Evolutionary conservation across 2,797 vertebrate species (phyloP).

Genomic region (Pagetopsis macropterus): DNA sequence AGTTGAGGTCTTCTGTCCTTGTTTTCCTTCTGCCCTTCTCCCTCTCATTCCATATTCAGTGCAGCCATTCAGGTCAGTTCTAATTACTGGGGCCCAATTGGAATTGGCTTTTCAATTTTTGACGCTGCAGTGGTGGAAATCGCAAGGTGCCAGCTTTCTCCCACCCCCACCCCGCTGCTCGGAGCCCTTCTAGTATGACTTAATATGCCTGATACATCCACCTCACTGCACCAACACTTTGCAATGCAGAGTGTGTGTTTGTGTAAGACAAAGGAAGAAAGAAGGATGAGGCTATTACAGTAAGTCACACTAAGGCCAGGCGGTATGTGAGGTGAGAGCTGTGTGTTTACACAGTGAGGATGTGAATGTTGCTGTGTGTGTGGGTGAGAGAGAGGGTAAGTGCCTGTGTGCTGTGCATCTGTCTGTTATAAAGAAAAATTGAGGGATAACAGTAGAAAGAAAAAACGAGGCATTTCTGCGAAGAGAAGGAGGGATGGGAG

Average conservation of each 20-base stretch:
- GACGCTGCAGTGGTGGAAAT: conserved; percentile 76
- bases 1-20: conserved; percentile 65
- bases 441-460: conserved; percentile 18
- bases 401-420: not conserved
- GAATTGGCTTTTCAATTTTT: conserved; percentile 86
- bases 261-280: conserved; percentile 34
- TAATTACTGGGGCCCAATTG: conserved; percentile 82
- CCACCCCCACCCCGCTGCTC: conserved; percentile 33
- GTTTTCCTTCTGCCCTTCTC: conserved; percentile 58
- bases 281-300: conserved; percentile 54
- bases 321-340: conserved; percentile 18
- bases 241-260: conserved; percentile 55
- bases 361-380: not conserved
- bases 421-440: conserved; percentile 16
- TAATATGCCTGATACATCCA: conserved; percentile 79
- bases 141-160: conserved; percentile 47
- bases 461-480: conserved; percentile 41
- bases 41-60: conserved; percentile 74
- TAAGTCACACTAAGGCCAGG: conserved; percentile 61
- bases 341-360: conserved; percentile 34
- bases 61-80: conserved; percentile 77
- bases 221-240: conserved; percentile 66
- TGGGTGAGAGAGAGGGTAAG: not conserved
- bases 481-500: conserved; percentile 54
- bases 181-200: conserved; percentile 61